These are phyloP conservation scores for Lordiphosa clarofinis DNA, from an alignment of 1,140 invertebrate genomes.

Conservation along the genomic window DNA sequence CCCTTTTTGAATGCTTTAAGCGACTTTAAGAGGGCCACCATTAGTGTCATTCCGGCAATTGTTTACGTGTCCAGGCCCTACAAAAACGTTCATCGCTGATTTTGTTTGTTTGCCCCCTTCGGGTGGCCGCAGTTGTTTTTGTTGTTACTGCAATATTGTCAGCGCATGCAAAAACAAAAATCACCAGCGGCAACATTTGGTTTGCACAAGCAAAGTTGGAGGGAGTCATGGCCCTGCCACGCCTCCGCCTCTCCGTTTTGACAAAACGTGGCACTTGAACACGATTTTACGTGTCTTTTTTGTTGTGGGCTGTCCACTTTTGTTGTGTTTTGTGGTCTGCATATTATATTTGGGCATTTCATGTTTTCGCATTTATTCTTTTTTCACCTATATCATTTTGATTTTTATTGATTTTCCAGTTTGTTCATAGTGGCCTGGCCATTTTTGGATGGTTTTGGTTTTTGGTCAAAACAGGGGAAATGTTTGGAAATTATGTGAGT, in stretches of 20 bases:
- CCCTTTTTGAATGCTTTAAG: constrained; percentile 32
- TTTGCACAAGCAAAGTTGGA: constrained; percentile 46
- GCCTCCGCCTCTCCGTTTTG: constrained; percentile 49
- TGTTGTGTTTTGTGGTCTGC: constrained; percentile 70
- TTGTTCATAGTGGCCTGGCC: constrained; percentile 59
- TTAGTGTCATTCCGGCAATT: constrained; percentile 40
- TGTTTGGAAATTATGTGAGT: constrained; percentile 65
- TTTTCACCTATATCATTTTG: constrained; percentile 20
- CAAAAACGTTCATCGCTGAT: constrained; percentile 38
- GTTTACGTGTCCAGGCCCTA: constrained; percentile 39
- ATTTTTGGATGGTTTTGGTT: constrained; percentile 46
- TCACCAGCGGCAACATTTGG: constrained; percentile 48
- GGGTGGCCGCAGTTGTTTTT: constrained; percentile 37
- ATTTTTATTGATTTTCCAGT: constrained; percentile 56
- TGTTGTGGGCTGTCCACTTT: constrained; percentile 44
- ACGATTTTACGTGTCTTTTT: constrained; percentile 37
- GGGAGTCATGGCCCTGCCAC: constrained; percentile 54
- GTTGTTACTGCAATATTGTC: constrained; percentile 68
- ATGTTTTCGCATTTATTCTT: constrained; percentile 55
- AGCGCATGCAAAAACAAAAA: constrained; percentile 59
- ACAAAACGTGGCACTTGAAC: constrained; percentile 65
- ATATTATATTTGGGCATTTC: constrained; percentile 72
- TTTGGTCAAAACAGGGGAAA: constrained; percentile 42
- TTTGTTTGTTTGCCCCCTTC: constrained; percentile 25
- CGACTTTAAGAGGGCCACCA: constrained; percentile 38